Conservation (phyloP, 2,113 vertebrate species). For the Ammodytes dubius region DNA sequence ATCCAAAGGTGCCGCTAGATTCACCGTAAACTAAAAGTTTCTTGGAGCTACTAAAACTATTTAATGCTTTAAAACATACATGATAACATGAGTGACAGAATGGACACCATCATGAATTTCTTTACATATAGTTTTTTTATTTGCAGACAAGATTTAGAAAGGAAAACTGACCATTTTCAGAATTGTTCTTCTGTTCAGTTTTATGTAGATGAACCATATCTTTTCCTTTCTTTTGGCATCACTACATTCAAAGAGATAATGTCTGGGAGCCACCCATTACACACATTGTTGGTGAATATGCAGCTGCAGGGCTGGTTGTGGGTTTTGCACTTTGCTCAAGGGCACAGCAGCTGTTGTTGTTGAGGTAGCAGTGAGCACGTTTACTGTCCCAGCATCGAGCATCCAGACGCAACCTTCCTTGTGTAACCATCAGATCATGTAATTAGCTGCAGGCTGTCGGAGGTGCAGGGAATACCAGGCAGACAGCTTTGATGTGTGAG, state of each 20-base stretch:
- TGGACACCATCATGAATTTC: no score
- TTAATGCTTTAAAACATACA: no score
- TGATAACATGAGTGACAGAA: no score
- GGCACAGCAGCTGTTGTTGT: slow-evolving; percentile 73
- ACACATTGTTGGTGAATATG: slow-evolving; percentile 25
- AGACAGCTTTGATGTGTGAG: slow-evolving; percentile 83
- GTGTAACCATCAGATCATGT: slow-evolving; percentile 59
- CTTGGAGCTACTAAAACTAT: no score
- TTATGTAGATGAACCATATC: background rate
- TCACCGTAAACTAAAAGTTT: no score
- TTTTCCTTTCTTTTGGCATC: background rate
- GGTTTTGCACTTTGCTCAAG: slow-evolving; percentile 73
- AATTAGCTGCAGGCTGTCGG: slow-evolving; percentile 65
- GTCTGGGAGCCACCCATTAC: slow-evolving; percentile 18
- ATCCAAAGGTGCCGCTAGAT: no score
- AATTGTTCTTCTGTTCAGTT: background rate
- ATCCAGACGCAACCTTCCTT: slow-evolving; percentile 45
- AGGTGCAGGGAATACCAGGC: slow-evolving; percentile 55
- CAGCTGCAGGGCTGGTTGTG: slow-evolving; percentile 45
- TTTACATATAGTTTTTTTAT: no score
- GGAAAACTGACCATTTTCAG: no score
- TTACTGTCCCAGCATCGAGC: slow-evolving; percentile 49
- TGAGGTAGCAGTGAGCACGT: slow-evolving; percentile 26
- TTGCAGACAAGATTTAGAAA: no score
- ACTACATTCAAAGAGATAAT: background rate